Percentiles rank a stretch among this genome's conserved stretches.
Conservation (phyloP, 1,140 invertebrate genomes). For the Eubasilissa regina region DNA sequence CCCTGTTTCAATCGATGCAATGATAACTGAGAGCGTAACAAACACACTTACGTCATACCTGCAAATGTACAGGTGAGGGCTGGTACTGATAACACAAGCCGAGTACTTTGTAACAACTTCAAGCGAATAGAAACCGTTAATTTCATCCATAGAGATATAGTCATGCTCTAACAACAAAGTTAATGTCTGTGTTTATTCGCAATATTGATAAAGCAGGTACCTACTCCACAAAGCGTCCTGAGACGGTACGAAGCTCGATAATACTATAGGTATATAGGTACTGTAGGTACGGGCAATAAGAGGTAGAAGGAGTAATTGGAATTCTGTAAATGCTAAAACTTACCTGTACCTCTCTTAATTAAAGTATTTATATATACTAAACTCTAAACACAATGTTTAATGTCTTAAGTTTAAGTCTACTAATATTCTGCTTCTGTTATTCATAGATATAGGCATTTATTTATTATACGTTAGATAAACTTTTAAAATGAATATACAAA, state of each 20-base stretch:
- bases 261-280: too few species aligned
- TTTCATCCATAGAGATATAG: conserved; percentile 49
- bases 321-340: too few species aligned
- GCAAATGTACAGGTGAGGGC: conserved; percentile 23
- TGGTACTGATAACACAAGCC: conserved; percentile 35
- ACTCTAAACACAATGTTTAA: too few species aligned
- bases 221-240: background rate
- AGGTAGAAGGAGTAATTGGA: too few species aligned
- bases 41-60: conserved; percentile 10
- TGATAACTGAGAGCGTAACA: conserved; percentile 6
- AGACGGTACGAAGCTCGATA: background rate
- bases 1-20: conserved; percentile 16
- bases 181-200: conserved; percentile 59
- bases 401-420: too few species aligned
- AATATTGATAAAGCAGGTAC: conserved; percentile 51
- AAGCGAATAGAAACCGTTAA: conserved; percentile 35
- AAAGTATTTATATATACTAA: too few species aligned
- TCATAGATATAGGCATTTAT: too few species aligned
- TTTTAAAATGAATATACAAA: too few species aligned
- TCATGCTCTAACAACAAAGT: conserved; percentile 52
- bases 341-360: too few species aligned
- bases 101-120: conserved; percentile 22
- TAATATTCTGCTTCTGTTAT: too few species aligned
- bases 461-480: too few species aligned
- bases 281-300: too few species aligned